Conservation (phyloP, 2,113 vertebrate species). For the Hyperopisus bebe region DNA sequence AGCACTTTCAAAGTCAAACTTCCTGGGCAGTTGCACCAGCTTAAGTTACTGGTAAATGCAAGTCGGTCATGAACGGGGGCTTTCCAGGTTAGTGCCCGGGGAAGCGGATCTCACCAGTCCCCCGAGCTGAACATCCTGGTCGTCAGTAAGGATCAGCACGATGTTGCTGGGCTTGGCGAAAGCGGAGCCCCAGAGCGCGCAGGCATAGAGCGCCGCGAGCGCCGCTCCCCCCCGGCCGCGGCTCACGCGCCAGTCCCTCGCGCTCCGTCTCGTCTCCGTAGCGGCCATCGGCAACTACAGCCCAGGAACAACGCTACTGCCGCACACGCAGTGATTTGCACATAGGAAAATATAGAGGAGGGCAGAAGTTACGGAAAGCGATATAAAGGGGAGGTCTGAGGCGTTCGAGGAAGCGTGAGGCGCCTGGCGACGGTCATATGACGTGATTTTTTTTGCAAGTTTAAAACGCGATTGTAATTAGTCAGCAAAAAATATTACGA, state of each 20-base stretch:
- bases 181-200: conserved; percentile 48
- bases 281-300: conserved; percentile 41
- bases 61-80: not conserved
- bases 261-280: conserved; percentile 6
- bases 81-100: not conserved
- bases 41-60: not conserved
- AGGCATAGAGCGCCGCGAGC: conserved; percentile 45
- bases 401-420: conserved; percentile 31
- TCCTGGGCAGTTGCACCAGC: not conserved
- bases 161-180: conserved; percentile 51
- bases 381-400: conserved; percentile 18
- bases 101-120: conserved; percentile 62
- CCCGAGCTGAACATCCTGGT: conserved; percentile 64
- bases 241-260: not conserved
- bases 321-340: not conserved
- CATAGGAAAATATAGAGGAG: not conserved
- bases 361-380: not conserved
- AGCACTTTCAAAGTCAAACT: not conserved
- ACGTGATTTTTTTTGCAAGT: conserved; percentile 19
- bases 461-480: conserved; percentile 27
- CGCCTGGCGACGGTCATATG: conserved; percentile 37
- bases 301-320: not conserved
- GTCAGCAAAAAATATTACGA: not conserved
- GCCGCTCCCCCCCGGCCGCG: not conserved
- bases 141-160: conserved; percentile 65